A percentile compares a stretch with the other conserved stretches of the same genome.
Conservation (phyloP, 2,113 vertebrate species). For the Agelaius tricolor region DNA sequence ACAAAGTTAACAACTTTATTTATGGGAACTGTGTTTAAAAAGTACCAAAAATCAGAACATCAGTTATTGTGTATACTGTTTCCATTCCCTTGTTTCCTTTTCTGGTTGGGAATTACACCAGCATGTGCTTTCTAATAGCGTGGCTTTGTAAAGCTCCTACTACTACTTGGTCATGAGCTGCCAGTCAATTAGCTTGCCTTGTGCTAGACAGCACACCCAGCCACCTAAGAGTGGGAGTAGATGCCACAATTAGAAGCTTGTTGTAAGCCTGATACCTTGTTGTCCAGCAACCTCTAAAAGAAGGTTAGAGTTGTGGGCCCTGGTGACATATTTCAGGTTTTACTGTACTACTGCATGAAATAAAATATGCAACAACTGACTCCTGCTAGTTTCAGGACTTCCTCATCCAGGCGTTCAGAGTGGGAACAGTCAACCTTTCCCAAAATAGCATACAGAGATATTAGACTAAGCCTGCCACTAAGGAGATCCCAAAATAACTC, state of each 20-base stretch:
- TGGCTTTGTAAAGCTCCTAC: background rate
- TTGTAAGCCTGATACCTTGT: background rate
- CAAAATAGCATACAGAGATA: constrained; percentile 42
- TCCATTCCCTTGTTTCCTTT: background rate
- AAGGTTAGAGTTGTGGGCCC: background rate
- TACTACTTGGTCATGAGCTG: background rate
- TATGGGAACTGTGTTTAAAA: background rate
- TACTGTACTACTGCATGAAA: background rate
- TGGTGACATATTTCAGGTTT: background rate
- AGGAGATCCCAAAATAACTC: constrained; percentile 52
- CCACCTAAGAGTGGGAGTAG: background rate
- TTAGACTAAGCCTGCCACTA: background rate
- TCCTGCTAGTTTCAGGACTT: background rate
- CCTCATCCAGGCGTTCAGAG: background rate
- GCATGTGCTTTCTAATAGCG: background rate
- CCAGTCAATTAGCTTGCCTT: background rate
- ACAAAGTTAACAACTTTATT: background rate
- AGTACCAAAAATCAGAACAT: background rate
- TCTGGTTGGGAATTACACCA: background rate
- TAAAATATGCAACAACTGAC: background rate
- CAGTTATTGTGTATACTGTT: background rate
- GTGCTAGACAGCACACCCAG: background rate
- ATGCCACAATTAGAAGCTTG: background rate
- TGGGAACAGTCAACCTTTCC: constrained; percentile 15
- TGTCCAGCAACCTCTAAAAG: background rate